These are phyloP conservation scores for Copsychus sechellarum DNA, from an alignment of 2,113 vertebrate genomes.

Conservation along the genomic window DNA sequence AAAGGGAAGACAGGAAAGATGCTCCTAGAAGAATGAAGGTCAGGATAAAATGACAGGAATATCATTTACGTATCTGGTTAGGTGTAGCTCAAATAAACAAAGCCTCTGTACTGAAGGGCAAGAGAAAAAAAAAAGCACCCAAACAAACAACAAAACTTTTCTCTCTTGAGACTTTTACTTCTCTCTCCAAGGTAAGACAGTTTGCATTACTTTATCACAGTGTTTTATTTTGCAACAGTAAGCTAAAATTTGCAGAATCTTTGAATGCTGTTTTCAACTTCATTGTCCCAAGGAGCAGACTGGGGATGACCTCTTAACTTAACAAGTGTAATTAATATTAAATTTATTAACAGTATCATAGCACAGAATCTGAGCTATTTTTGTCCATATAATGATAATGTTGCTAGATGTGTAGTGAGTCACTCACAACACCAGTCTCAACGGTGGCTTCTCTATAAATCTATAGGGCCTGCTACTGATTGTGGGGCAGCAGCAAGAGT, in stretches of 20 bases:
- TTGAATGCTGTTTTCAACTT: neutral
- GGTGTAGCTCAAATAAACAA: neutral
- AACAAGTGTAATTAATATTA: neutral
- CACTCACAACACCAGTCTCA: neutral
- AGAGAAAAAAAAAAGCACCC: neutral
- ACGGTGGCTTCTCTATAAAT: neutral
- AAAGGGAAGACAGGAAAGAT: neutral
- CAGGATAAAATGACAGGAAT: neutral
- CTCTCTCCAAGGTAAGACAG: neutral
- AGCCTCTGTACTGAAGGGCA: neutral
- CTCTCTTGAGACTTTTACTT: neutral
- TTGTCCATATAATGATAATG: neutral
- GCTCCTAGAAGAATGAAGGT: neutral
- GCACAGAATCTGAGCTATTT: neutral
- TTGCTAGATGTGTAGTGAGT: neutral
- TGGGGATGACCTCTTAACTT: neutral
- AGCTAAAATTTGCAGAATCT: neutral
- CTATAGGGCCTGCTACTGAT: neutral
- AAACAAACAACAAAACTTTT: neutral
- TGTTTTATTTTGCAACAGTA: neutral
- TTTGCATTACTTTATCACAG: neutral
- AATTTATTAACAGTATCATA: neutral
- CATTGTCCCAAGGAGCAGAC: rapidly evolving
- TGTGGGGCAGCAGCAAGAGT: neutral
- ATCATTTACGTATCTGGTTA: neutral